phyloP scores from a whole-genome alignment of 2,113 vertebrate species.

The Pseudopipra pipra region DNA sequence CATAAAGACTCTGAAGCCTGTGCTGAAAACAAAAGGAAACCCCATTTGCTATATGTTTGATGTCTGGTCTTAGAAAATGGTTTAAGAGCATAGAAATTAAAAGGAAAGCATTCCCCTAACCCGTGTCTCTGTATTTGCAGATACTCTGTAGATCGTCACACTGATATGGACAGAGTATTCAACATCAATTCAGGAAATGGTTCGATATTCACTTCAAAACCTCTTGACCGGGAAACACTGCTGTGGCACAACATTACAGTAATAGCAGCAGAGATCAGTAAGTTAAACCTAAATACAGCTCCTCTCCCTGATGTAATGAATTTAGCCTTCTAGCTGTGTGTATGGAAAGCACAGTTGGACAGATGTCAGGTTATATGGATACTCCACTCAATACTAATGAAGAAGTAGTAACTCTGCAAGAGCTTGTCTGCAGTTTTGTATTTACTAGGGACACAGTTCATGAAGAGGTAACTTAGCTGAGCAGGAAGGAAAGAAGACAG shows the following conservation, averaged over 20 bases:
- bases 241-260: conserved; percentile 96
- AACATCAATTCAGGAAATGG: conserved; percentile 92
- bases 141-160: conserved; percentile 93
- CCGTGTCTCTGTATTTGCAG: conserved; percentile 72
- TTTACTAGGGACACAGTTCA: neutral
- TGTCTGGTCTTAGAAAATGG: conserved; percentile 2
- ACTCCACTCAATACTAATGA: neutral
- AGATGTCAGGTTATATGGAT: neutral
- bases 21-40: conserved; percentile 13
- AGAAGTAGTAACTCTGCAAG: conserved; percentile 5
- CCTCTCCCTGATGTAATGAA: neutral
- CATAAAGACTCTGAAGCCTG: conserved; percentile 15
- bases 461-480: neutral
- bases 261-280: conserved; percentile 92
- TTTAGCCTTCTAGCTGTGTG: neutral
- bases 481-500: neutral
- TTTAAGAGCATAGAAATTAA: conserved; percentile 9
- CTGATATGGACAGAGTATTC: conserved; percentile 96
- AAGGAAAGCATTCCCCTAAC: conserved; percentile 48
- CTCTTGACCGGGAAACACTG: conserved; percentile 89
- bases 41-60: conserved; percentile 1
- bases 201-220: conserved; percentile 88
- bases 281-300: conserved; percentile 68
- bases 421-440: neutral
- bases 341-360: neutral